Evolutionary conservation across 1,140 invertebrate genomes (phyloP), one percentile per base, ranked within the genome.

Genomic region (Diabrotica undecimpunctata): DNA sequence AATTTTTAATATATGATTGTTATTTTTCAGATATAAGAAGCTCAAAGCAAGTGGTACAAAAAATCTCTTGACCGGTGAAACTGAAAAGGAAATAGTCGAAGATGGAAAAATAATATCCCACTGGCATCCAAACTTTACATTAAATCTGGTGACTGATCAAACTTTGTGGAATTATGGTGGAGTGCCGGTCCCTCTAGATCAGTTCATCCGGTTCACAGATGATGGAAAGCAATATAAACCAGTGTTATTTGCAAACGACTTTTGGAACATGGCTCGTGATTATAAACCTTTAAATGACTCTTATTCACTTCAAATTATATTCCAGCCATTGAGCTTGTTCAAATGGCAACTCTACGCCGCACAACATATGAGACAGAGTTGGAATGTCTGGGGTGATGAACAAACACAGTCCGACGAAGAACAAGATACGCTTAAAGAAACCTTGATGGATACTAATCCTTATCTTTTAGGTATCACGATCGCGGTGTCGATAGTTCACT

Each of bases 111-210:
- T 98, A 66, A 80, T 99, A 0, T 98, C 96, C 11, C 96, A 99
- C 80, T 99, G 97, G 97, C 98, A 99, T 87, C 95, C 96, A 1
- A 99, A 99, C 84, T 79, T 99, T 66, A 99, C 97, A 0, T 84
- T 99, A 36, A 98, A 97, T 81, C 78, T 99, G 46, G 88, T 99
- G 25, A 91, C 91, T 65, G 97, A 99, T 81, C 93, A 96, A 79
- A 97, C 96, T 0, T 88, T 89, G 68, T 99, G 97, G 97, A 86
- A 91, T 8, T 85, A 87, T 74, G 95, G 94, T 68, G 89, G 85
- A 73, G 88, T 99, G 8, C 96, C 96, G 6, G 84, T 90, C 51
- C 96, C 96, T 38, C 80, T 99, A 4, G 93, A 98, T 84, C 93
- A 97, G 77, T 96, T 89, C 80, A 89, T 99, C 9, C 87, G 93